Evolutionary conservation across 2,113 vertebrate species (phyloP).

Genomic region (Festucalex cinctus): DNA sequence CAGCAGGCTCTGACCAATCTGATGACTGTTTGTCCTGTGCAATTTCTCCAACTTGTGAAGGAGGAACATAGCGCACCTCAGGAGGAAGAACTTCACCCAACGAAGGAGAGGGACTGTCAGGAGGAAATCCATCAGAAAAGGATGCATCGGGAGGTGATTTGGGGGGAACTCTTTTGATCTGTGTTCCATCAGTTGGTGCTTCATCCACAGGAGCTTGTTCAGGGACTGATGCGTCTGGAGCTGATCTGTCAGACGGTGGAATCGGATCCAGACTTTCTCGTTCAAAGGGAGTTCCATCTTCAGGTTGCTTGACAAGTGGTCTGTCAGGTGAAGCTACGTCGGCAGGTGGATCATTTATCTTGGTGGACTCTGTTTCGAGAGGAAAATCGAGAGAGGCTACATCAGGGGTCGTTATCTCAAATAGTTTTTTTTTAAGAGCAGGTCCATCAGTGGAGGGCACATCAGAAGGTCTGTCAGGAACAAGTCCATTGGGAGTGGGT

Average conservation of each 20-base stretch:
- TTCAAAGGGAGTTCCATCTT: not conserved
- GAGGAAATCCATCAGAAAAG: not conserved
- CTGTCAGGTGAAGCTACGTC: not conserved
- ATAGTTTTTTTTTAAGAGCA: not conserved
- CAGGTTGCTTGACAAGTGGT: not conserved
- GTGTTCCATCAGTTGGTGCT: not conserved
- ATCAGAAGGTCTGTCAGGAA: not conserved
- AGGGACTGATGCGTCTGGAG: not conserved
- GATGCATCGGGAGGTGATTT: not conserved
- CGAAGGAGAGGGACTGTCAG: slow-evolving; percentile 1
- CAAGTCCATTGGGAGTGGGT: not conserved
- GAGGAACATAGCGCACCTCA: slow-evolving; percentile 6
- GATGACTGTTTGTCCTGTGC: slow-evolving; percentile 6
- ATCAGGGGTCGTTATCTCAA: not conserved
- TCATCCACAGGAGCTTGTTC: not conserved
- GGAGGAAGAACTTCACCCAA: slow-evolving; percentile 12
- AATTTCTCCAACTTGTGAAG: slow-evolving; percentile 16
- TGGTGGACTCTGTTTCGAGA: not conserved
- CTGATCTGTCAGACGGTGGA: not conserved
- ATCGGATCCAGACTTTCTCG: not conserved
- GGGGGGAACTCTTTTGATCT: not conserved
- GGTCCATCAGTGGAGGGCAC: slow-evolving; percentile 1
- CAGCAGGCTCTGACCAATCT: slow-evolving; percentile 11
- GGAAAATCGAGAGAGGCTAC: not conserved
- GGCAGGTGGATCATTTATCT: not conserved